Evolutionary conservation across 2,888 invertebrate species (phyloP).

Genomic region (Metalampra italica): DNA sequence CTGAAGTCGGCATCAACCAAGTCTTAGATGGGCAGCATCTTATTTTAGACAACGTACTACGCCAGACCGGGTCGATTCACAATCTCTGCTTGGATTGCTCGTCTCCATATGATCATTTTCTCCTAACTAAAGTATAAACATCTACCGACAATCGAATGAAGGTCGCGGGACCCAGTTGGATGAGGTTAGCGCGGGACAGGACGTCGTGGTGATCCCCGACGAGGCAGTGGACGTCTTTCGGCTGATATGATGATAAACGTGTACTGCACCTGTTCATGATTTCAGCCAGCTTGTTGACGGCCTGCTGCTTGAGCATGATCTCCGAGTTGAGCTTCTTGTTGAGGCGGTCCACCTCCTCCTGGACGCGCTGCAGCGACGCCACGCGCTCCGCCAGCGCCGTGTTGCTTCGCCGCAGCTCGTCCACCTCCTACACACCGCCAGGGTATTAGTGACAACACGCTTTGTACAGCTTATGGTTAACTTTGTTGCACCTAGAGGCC

Average conservation of each 20-base stretch:
- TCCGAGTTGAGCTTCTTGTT: slow-evolving; percentile 91
- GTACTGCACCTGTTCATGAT: slow-evolving; percentile 90
- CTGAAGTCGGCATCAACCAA: too few relatives aligned
- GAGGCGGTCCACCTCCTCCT: slow-evolving; percentile 89
- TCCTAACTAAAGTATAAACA: too few relatives aligned
- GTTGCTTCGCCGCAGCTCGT: slow-evolving; percentile 87
- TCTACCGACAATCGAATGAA: background rate
- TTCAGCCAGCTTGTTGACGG: slow-evolving; percentile 98
- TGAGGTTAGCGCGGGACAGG: too few relatives aligned
- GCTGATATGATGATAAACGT: background rate
- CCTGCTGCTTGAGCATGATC: slow-evolving; percentile 92
- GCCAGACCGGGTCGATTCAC: too few relatives aligned
- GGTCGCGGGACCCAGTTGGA: too few relatives aligned
- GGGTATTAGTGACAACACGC: slow-evolving; percentile 3
- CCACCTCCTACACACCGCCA: slow-evolving; percentile 82
- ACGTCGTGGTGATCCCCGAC: too few relatives aligned
- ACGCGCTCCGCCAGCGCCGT: slow-evolving; percentile 89
- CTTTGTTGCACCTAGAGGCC: too few relatives aligned
- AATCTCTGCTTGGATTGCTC: too few relatives aligned
- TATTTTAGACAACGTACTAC: too few relatives aligned
- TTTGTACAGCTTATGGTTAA: background rate
- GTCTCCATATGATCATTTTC: too few relatives aligned
- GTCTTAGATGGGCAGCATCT: too few relatives aligned
- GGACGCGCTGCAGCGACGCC: slow-evolving; percentile 80
- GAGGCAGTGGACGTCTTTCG: too few relatives aligned